Evolutionary conservation across 2,113 vertebrate species (phyloP).

Genomic region (Microcebus murinus): DNA sequence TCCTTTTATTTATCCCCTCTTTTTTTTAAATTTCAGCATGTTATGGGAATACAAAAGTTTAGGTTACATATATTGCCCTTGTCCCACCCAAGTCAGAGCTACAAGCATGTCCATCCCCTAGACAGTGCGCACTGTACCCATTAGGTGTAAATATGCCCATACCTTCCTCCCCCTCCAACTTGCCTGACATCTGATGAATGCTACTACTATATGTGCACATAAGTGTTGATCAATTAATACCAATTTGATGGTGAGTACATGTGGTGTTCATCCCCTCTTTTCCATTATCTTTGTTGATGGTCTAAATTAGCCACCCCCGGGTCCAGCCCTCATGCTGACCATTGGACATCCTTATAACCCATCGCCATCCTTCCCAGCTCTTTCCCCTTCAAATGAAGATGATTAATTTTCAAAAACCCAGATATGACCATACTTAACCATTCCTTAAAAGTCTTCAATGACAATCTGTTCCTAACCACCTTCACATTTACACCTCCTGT

Average conservation of each 20-base stretch:
- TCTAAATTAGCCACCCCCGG: neutral
- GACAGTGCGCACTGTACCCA: no score
- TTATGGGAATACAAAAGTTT: no score
- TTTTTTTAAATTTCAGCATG: neutral
- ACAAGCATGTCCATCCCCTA: no score
- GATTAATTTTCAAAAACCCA: neutral
- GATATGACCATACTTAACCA: neutral
- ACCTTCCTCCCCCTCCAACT: no score
- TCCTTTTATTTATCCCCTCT: neutral
- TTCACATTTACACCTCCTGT: neutral
- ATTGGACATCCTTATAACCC: neutral
- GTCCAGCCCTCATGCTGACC: neutral
- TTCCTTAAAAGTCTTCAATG: neutral
- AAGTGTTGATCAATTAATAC: no score
- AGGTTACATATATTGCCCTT: no score
- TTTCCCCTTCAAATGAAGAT: neutral
- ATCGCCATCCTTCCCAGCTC: neutral
- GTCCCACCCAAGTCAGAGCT: no score
- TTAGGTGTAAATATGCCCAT: no score
- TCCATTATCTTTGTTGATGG: neutral
- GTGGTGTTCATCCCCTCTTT: neutral
- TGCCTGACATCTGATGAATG: no score
- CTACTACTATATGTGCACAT: no score
- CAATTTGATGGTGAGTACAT: no score
- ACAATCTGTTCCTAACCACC: neutral